Conservation (phyloP, 2,113 vertebrate species). For the Acanthochromis polyacanthus region DNA sequence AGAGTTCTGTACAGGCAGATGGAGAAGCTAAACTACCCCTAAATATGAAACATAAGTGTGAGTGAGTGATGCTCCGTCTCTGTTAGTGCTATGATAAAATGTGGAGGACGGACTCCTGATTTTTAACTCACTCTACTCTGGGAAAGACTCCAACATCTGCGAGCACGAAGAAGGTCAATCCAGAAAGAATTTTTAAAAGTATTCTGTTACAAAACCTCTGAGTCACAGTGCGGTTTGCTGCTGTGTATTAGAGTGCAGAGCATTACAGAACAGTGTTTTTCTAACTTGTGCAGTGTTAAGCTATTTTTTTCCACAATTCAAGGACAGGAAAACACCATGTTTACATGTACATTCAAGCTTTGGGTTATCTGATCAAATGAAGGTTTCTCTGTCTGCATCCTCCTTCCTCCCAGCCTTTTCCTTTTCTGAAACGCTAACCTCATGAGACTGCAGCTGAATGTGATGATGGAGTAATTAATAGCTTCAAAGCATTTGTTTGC, state of each 20-base stretch:
- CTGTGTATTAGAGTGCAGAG: constrained; percentile 1
- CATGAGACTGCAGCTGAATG: constrained; percentile 47
- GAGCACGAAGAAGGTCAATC: constrained; percentile 16
- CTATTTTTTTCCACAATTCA: constrained; percentile 1
- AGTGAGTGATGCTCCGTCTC: constrained; percentile 34
- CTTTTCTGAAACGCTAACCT: constrained; percentile 53
- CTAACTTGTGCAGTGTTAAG: neutral
- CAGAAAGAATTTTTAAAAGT: constrained; percentile 39
- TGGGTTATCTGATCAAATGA: constrained; percentile 55
- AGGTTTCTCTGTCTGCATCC: constrained; percentile 24
- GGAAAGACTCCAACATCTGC: constrained; percentile 32
- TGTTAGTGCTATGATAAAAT: constrained; percentile 17
- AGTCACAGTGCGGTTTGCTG: constrained; percentile 15
- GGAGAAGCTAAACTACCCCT: constrained; percentile 25
- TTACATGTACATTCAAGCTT: constrained; percentile 39
- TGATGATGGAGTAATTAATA: constrained; percentile 68
- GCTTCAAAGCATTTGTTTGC: constrained; percentile 64
- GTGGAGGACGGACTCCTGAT: neutral
- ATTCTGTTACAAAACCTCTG: constrained; percentile 30
- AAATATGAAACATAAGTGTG: constrained; percentile 34
- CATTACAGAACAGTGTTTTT: constrained; percentile 48
- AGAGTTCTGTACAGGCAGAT: constrained; percentile 17
- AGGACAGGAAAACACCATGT: constrained; percentile 49
- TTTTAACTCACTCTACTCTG: constrained; percentile 23
- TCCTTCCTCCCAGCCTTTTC: neutral